Percentiles rank a stretch among this genome's conserved stretches.
These are phyloP conservation scores for Schizaphis graminum DNA, from an alignment of 2,888 invertebrate species.

Conservation along the genomic window DNA sequence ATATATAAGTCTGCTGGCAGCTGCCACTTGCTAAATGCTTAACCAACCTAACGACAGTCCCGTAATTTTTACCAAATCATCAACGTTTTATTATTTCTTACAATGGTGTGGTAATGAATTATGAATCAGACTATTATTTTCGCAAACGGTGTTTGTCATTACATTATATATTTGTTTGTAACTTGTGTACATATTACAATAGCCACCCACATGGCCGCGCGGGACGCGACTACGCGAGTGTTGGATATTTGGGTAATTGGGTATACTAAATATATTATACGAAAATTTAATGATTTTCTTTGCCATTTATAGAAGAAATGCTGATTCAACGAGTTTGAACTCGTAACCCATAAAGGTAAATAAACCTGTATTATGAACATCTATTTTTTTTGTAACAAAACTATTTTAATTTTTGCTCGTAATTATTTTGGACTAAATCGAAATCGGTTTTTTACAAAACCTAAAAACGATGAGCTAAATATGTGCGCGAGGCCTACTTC, in stretches of 20 bases:
- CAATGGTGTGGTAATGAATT: neutral
- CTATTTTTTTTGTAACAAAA: neutral
- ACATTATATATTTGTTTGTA: neutral
- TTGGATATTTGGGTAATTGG: neutral
- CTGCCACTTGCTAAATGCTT: neutral
- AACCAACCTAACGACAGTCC: neutral
- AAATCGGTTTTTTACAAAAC: neutral
- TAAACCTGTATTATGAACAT: neutral
- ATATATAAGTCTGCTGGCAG: neutral
- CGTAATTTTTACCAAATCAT: neutral
- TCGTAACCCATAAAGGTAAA: neutral
- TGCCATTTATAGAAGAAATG: neutral
- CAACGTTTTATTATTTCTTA: neutral
- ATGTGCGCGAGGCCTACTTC: neutral
- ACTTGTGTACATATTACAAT: neutral
- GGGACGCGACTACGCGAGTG: neutral
- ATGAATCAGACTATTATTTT: neutral
- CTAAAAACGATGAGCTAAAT: neutral
- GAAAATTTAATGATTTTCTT: neutral
- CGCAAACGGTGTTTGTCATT: neutral
- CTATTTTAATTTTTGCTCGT: neutral
- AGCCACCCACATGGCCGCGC: neutral
- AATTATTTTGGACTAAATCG: neutral
- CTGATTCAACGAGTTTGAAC: neutral
- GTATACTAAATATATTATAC: neutral